Percentiles rank a stretch among this genome's conserved stretches.
Evolutionary conservation across 2,113 vertebrate genomes (phyloP).

Genomic region (Salvelinus namaycush): DNA sequence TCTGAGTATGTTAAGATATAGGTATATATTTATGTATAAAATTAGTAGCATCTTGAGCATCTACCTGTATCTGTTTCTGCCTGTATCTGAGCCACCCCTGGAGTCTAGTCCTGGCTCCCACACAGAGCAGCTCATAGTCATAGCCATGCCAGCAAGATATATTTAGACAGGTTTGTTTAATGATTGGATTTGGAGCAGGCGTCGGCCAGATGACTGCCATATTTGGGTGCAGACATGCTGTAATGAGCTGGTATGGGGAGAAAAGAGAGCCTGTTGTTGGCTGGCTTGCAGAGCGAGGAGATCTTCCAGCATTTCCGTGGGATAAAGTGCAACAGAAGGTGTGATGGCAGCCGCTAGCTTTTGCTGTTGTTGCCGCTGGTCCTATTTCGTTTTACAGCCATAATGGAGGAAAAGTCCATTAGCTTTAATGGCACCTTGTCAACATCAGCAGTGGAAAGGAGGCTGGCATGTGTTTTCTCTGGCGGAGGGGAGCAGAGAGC

Average conservation of each 20-base stretch:
- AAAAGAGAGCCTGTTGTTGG: constrained; percentile 69
- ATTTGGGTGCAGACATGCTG: constrained; percentile 64
- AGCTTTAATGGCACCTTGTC: constrained; percentile 54
- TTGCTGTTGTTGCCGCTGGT: constrained; percentile 32
- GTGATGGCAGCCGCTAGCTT: constrained; percentile 39
- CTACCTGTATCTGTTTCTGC: background rate
- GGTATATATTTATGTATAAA: too few relatives aligned
- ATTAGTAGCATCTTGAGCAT: background rate
- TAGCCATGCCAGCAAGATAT: constrained; percentile 53
- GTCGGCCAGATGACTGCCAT: constrained; percentile 69
- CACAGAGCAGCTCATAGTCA: constrained; percentile 31
- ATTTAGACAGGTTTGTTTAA: constrained; percentile 66
- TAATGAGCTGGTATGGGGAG: constrained; percentile 58
- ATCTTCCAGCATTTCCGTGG: constrained; percentile 62
- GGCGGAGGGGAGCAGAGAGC: constrained; percentile 26
- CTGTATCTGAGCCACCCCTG: background rate
- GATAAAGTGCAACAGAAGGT: constrained; percentile 46
- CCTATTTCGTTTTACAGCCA: constrained; percentile 54
- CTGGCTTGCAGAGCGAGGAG: constrained; percentile 32
- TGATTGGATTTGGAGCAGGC: constrained; percentile 69
- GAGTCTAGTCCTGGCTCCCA: background rate
- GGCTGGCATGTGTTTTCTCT: constrained; percentile 62
- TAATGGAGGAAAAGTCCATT: constrained; percentile 59
- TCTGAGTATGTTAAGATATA: too few relatives aligned
- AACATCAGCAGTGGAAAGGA: constrained; percentile 24